Conservation (phyloP, 2,797 vertebrate genomes). For the Thalassophryne amazonica region DNA sequence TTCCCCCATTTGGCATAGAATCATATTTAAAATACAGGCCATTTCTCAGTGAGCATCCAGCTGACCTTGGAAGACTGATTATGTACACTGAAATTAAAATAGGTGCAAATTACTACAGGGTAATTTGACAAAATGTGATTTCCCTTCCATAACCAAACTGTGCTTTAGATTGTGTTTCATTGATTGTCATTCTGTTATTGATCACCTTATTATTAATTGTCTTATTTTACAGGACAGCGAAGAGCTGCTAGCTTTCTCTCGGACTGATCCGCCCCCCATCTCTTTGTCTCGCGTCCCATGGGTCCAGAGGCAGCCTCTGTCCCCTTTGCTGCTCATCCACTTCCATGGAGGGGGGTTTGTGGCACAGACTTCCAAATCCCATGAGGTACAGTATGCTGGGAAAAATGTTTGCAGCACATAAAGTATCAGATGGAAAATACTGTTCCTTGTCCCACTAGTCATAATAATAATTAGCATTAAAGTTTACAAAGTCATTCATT, state of each 20-base stretch:
- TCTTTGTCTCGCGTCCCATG: slow-evolving; percentile 69
- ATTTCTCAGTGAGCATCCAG: no score
- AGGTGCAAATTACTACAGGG: no score
- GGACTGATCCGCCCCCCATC: slow-evolving; percentile 62
- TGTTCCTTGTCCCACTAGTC: neutral
- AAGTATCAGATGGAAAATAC: no score
- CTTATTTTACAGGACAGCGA: slow-evolving; percentile 79
- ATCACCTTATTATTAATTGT: neutral
- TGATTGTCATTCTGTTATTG: neutral
- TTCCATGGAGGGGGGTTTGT: slow-evolving; percentile 83
- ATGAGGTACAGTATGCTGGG: slow-evolving; percentile 63
- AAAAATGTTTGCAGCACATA: neutral
- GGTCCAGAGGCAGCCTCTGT: slow-evolving; percentile 65
- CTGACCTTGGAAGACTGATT: no score
- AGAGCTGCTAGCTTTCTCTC: slow-evolving; percentile 72
- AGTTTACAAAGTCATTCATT: neutral
- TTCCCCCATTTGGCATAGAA: no score
- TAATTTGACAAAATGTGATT: neutral
- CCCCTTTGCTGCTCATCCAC: slow-evolving; percentile 77
- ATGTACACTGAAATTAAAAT: no score
- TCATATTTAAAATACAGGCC: no score
- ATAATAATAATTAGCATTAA: neutral
- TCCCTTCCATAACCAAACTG: no score
- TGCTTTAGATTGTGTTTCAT: neutral
- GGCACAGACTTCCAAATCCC: slow-evolving; percentile 80